These are phyloP conservation scores for Cololabis saira DNA, from an alignment of 2,113 vertebrate species.

Conservation along the genomic window DNA sequence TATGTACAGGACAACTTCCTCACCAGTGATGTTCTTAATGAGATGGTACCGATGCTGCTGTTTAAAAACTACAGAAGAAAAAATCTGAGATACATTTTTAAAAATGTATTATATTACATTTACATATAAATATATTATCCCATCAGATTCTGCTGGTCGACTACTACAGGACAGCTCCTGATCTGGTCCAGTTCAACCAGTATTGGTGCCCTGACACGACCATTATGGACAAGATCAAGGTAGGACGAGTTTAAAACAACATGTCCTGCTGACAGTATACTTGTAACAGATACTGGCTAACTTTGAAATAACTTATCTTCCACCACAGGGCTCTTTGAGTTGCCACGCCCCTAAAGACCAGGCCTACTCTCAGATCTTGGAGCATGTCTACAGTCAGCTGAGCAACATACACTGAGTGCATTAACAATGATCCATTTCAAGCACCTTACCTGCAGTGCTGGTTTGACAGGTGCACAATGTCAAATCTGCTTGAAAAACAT, in stretches of 20 bases:
- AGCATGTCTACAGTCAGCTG: conserved; percentile 91
- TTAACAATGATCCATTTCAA: neutral
- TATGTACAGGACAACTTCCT: conserved; percentile 94
- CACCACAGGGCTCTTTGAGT: conserved; percentile 88
- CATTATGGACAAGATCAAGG: conserved; percentile 96
- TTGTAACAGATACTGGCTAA: neutral
- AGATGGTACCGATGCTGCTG: conserved; percentile 87
- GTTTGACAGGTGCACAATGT: conserved; percentile 10
- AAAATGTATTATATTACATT: neutral
- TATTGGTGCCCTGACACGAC: conserved; percentile 91
- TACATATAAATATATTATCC: no score
- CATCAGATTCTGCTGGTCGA: conserved; percentile 91
- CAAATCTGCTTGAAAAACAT: conserved; percentile 47
- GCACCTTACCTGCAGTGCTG: neutral
- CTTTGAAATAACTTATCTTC: neutral
- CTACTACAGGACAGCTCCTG: conserved; percentile 90
- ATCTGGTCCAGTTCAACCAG: conserved; percentile 91
- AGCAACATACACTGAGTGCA: conserved; percentile 73
- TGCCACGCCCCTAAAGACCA: conserved; percentile 94
- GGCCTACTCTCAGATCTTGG: conserved; percentile 88
- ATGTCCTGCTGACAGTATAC: neutral
- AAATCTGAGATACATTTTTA: neutral
- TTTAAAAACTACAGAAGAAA: neutral
- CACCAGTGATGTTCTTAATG: conserved; percentile 93
- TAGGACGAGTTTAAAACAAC: conserved; percentile 36